Percentiles rank a stretch among this genome's conserved stretches.
phyloP scores from a whole-genome alignment of 2,797 vertebrate genomes.

The Eulemur coronatus region DNA sequence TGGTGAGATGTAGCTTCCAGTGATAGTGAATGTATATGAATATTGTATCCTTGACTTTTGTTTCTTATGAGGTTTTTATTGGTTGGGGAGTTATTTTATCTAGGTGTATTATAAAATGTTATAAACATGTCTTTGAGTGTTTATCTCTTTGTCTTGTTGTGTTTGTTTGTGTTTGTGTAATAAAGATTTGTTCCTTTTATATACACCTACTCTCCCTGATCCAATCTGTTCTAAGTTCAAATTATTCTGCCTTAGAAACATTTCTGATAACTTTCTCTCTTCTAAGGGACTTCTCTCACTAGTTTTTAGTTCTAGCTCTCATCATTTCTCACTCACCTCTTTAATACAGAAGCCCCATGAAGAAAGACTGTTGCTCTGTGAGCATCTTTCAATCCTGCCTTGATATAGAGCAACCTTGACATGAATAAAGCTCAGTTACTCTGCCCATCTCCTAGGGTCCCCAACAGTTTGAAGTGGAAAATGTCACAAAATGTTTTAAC shows the following conservation, averaged over 20 bases:
- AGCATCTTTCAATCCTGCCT: background rate
- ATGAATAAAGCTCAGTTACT: background rate
- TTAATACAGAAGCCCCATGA: background rate
- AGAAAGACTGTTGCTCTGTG: background rate
- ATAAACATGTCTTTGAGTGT: background rate
- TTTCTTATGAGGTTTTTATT: background rate
- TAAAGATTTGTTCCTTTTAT: background rate
- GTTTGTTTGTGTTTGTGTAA: background rate
- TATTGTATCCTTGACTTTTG: background rate
- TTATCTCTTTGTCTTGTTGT: background rate
- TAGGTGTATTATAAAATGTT: background rate
- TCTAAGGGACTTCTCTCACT: background rate
- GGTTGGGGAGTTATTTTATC: background rate
- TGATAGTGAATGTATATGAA: background rate
- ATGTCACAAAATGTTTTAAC: background rate
- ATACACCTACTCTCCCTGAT: background rate
- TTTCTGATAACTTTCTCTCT: background rate
- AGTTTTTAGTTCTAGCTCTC: background rate
- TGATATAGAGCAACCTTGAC: background rate
- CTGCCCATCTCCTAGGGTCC: background rate
- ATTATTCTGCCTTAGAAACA: background rate
- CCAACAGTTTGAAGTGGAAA: background rate
- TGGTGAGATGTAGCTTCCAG: background rate
- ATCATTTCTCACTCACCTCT: constrained; percentile 14
- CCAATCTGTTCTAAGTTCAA: background rate